Evolutionary conservation across 2,113 vertebrate species (phyloP).

Genomic region (Solenodon paradoxus): DNA sequence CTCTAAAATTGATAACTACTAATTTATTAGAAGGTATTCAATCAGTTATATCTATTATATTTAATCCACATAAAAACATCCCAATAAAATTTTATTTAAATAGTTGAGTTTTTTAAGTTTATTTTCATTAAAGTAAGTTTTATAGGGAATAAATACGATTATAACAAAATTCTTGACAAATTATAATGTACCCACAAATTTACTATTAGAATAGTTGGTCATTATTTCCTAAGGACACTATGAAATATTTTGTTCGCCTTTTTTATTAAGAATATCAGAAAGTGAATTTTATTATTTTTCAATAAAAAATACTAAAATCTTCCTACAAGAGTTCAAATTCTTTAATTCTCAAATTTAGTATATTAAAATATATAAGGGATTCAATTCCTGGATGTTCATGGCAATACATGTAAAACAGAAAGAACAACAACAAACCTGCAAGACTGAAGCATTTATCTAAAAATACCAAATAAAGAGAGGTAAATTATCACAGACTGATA

Average conservation of each 20-base stretch:
- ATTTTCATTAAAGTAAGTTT: background rate
- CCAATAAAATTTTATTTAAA: background rate
- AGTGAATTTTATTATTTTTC: background rate
- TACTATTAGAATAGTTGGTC: background rate
- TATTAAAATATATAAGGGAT: background rate
- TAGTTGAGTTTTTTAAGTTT: background rate
- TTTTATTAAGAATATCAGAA: background rate
- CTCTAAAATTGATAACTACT: background rate
- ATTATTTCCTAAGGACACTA: background rate
- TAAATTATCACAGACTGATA: background rate
- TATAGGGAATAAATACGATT: background rate
- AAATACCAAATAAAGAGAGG: background rate
- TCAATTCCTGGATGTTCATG: background rate
- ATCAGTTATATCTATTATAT: background rate
- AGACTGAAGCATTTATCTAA: background rate
- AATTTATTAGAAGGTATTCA: background rate
- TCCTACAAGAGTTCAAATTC: background rate
- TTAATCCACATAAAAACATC: constrained; percentile 6
- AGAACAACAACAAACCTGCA: background rate
- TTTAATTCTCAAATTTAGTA: constrained; percentile 19
- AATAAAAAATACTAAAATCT: constrained; percentile 22
- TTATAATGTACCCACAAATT: background rate
- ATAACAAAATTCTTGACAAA: background rate
- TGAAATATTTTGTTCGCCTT: background rate
- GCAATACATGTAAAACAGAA: background rate